These are phyloP conservation scores for Epinephelus malabaricus DNA, from an alignment of 2,797 vertebrate species.

Conservation along the genomic window DNA sequence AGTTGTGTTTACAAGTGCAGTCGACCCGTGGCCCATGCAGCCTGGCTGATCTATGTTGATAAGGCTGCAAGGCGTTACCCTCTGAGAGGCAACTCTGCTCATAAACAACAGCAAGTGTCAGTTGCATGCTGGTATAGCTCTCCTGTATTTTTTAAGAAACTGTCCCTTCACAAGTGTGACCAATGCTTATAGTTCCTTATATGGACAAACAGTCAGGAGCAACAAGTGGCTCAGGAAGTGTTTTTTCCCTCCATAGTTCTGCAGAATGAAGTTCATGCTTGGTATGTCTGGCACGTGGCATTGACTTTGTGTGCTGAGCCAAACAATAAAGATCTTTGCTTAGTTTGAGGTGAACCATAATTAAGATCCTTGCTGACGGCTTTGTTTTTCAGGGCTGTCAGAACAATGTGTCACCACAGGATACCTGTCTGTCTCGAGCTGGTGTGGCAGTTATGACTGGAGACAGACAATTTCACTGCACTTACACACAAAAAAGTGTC, in stretches of 20 bases:
- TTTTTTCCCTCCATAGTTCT: slow-evolving; percentile 22
- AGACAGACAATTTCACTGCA: slow-evolving; percentile 58
- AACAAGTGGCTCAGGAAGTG: slow-evolving; percentile 39
- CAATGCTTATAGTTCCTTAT: slow-evolving; percentile 35
- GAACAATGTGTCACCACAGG: slow-evolving; percentile 72
- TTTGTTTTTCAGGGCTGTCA: slow-evolving; percentile 48
- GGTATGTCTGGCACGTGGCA: slow-evolving; percentile 74
- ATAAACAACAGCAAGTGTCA: slow-evolving; percentile 53
- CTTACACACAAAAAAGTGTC: slow-evolving; percentile 26
- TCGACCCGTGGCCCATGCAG: slow-evolving; percentile 32
- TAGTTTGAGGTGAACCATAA: slow-evolving; percentile 56
- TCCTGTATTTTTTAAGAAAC: not conserved
- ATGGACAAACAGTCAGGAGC: slow-evolving; percentile 46
- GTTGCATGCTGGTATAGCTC: not conserved
- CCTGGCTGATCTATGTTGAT: slow-evolving; percentile 66
- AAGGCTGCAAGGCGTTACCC: slow-evolving; percentile 65
- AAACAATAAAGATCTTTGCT: slow-evolving; percentile 55
- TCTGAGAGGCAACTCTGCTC: not conserved
- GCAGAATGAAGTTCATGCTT: slow-evolving; percentile 37
- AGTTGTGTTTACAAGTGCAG: slow-evolving; percentile 67
- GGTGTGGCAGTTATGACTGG: slow-evolving; percentile 56
- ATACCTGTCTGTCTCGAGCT: slow-evolving; percentile 65
- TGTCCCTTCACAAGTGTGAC: not conserved
- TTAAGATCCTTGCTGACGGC: slow-evolving; percentile 39
- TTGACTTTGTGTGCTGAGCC: slow-evolving; percentile 43